Percentiles rank a stretch among this genome's conserved stretches.
These are phyloP conservation scores for Drosophila kanapiae DNA, from an alignment of 1,140 invertebrate genomes.

Conservation along the genomic window DNA sequence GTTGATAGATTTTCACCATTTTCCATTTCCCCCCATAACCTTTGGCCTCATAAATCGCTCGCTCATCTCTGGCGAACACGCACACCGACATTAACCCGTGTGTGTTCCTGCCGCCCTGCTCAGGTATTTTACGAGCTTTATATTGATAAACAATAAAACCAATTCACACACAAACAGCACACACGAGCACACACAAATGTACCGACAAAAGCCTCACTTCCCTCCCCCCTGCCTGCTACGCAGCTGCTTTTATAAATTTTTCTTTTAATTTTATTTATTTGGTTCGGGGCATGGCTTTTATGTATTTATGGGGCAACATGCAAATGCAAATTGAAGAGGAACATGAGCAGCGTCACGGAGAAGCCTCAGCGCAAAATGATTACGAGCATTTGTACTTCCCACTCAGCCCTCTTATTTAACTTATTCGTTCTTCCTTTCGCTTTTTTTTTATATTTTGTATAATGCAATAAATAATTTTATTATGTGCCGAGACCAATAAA, in stretches of 20 bases:
- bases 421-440: background rate
- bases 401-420: conserved; percentile 15
- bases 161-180: conserved; percentile 16
- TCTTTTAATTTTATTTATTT: conserved; percentile 83
- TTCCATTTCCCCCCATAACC: background rate
- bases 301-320: conserved; percentile 66
- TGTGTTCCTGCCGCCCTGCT: conserved; percentile 32
- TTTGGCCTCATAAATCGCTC: conserved; percentile 37
- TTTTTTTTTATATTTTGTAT: conserved; percentile 54
- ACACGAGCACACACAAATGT: conserved; percentile 1
- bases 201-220: conserved; percentile 10
- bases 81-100: conserved; percentile 21
- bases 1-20: conserved; percentile 5
- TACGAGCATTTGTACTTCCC: conserved; percentile 59
- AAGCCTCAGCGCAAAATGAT: conserved; percentile 57
- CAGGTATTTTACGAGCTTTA: conserved; percentile 80
- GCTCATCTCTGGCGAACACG: conserved; percentile 37
- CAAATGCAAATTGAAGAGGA: conserved; percentile 78
- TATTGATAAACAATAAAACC: conserved; percentile 82
- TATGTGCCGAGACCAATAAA: conserved; percentile 77
- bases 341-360: conserved; percentile 30
- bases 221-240: background rate
- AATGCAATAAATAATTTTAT: conserved; percentile 84
- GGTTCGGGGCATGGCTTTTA: conserved; percentile 52
- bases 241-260: conserved; percentile 69